Percentiles rank a stretch among this genome's conserved stretches.
These are phyloP conservation scores for Bembecia ichneumoniformis DNA, from an alignment of 2,888 invertebrate genomes.

Conservation along the genomic window DNA sequence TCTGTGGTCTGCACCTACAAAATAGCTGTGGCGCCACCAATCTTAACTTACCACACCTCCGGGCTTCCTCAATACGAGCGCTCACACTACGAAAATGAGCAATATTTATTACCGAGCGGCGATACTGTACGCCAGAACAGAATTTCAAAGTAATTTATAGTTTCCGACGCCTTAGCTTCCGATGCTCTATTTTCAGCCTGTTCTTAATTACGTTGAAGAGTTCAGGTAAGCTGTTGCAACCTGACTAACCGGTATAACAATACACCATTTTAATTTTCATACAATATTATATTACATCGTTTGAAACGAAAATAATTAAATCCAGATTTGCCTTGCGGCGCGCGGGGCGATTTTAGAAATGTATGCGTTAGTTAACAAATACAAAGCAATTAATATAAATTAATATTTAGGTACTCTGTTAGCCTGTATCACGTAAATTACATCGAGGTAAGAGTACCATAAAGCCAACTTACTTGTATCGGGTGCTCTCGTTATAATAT, in stretches of 20 bases:
- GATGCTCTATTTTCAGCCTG: conserved; percentile 12
- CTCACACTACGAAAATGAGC: conserved; percentile 59
- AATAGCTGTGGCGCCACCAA: too few species aligned
- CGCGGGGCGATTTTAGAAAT: conserved; percentile 33
- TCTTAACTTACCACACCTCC: conserved; percentile 24
- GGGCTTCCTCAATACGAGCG: conserved; percentile 41
- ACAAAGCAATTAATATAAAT: conserved; percentile 55
- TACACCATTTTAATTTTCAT: background rate
- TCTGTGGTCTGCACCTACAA: too few species aligned
- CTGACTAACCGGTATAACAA: background rate
- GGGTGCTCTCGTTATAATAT: too few species aligned
- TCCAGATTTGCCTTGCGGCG: conserved; percentile 21
- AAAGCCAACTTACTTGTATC: too few species aligned
- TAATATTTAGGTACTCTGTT: too few species aligned
- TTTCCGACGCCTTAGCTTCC: conserved; percentile 44
- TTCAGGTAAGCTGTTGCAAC: background rate
- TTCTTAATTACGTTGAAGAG: conserved; percentile 1
- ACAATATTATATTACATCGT: background rate
- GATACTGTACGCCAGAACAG: conserved; percentile 49
- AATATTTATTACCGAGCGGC: conserved; percentile 56
- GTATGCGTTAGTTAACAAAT: conserved; percentile 45
- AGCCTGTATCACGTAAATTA: too few species aligned
- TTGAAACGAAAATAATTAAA: conserved; percentile 8
- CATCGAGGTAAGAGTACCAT: too few species aligned
- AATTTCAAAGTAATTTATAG: conserved; percentile 63